Base-by-base conservation (phyloP, 1,140 invertebrate species). In the Eumeta japonica region DNA sequence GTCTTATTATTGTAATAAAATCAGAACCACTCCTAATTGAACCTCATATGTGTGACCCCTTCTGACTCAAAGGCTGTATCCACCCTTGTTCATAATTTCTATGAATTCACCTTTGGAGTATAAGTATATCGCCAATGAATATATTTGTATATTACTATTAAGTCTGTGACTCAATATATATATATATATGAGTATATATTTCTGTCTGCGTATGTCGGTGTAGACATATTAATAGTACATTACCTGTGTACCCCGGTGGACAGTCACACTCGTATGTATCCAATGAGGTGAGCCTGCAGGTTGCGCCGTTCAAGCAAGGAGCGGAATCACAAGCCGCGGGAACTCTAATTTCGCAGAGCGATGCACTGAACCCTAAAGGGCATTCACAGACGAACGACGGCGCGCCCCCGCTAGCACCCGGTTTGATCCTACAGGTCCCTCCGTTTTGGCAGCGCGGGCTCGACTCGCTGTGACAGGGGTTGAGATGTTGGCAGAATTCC, bases 401-500 rank as follows among this genome's bases (percentile, higher is more conserved):
- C 0, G 83, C 82, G 0, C 81, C 79, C 15, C 79, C 78, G 15
- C 78, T 72, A 15, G 76, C 76, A 10, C 83, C 83, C 36, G 85
- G 81, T 32, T 83, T 77, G 13, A 94, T 90, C 39, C 86, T 75
- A 66, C 95, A 97, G 1, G 88, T 89, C 31, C 93, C 94, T 3
- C 92, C 92, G 67, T 98, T 97, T 68, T 94, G 90, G 72, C 90
- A 94, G 28, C 90, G 82, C 7, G 77, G 73, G 14, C 81, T 83
- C 0, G 83, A 82, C 3, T 86, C 89, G 31, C 89, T 92, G 55
- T 89, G 83, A 67, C 94, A 98, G 1, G 94, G 94, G 75, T 97
- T 96, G 41, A 83, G 77, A 62, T 93, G 84, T 59, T 97, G 89
- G 61, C 94, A 98, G 75, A 92, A 96, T 64, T 95, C 91, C 46